Evolutionary conservation across 2,113 vertebrate species (phyloP).

Genomic region (Sminthopsis crassicaudata): DNA sequence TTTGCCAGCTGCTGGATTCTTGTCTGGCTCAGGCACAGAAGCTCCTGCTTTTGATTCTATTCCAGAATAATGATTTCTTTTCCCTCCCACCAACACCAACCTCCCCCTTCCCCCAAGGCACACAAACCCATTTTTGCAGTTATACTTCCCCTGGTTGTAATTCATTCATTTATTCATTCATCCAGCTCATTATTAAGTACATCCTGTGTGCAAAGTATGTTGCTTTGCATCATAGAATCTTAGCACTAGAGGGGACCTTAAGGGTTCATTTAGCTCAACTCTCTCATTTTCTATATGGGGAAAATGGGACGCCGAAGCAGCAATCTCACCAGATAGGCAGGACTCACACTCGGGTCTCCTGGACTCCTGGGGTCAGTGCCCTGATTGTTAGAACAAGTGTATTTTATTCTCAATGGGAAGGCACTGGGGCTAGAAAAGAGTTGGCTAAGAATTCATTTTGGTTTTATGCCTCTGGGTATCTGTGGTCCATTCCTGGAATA

Average conservation of each 20-base stretch:
- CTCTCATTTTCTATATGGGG: neutral
- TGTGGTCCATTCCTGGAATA: neutral
- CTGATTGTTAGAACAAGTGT: neutral
- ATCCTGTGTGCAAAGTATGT: neutral
- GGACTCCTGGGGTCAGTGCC: neutral
- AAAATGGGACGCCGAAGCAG: neutral
- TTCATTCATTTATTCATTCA: slow-evolving; percentile 7
- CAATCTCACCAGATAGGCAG: neutral
- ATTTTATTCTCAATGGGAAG: neutral
- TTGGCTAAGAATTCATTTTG: neutral
- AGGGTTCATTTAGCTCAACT: neutral
- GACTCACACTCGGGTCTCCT: neutral
- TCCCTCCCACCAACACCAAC: neutral
- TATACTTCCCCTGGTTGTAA: neutral
- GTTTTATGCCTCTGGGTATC: neutral
- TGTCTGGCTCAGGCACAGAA: neutral
- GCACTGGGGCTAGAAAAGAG: neutral
- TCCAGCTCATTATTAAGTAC: neutral
- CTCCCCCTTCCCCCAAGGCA: neutral
- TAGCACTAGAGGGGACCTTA: neutral
- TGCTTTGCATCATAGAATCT: neutral
- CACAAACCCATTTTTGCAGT: neutral
- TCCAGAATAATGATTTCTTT: neutral
- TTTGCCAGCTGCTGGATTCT: neutral
- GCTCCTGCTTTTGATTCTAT: neutral